Base-by-base conservation (phyloP, 2,888 invertebrate genomes). In the Zhuqinia jingwanae region DNA sequence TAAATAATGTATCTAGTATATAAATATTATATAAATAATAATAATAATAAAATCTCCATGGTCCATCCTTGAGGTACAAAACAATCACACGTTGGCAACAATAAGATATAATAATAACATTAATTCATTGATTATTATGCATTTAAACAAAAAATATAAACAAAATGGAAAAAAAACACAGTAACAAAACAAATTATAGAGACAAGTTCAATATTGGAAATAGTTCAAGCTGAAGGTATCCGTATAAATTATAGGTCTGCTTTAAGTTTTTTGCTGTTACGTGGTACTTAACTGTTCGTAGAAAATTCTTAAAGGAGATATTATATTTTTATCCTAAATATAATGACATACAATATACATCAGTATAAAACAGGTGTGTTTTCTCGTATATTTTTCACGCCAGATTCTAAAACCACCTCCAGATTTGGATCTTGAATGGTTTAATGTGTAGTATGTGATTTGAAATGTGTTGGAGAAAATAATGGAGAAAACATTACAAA, bases 31-130 rank as follows among this genome's bases (percentile, higher is more conserved):
- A 65, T 65, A 65, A 65, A 65, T 65, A 65, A 60, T 27, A 58
- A 60, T 30, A 60, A 58, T 5, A 58, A 27, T 65, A 68, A 45
- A 68, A 65, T 22, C 42, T 68, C 17, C 45, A 22, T 20, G 68
- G 47, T 68, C 68, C 68, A 22, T 68, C 68, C 68, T 13, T 45
- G 36, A 68, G 68, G 68, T 68, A 68, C 68, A 68, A 68, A 36
- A 68, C 68, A 68, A 68, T 68, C 68, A 68, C 68, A 47, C 68
- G 42, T 36, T 68, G 68, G 45, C 68, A 68, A 45, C 22, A 25
- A 22, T 58, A 25, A 11, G 3, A 65, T 11, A 30, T 5, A 36
- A 17, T 45, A 20, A 13, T 25, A 22, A 58, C 20, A 25, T 22
- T 22, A 58, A 50, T 58, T 25, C 25, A 58, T 13, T 22, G 58